A percentile compares a stretch with the other conserved stretches of the same genome.
Conservation (phyloP, 2,113 vertebrate species). For the Elachura formosa region DNA sequence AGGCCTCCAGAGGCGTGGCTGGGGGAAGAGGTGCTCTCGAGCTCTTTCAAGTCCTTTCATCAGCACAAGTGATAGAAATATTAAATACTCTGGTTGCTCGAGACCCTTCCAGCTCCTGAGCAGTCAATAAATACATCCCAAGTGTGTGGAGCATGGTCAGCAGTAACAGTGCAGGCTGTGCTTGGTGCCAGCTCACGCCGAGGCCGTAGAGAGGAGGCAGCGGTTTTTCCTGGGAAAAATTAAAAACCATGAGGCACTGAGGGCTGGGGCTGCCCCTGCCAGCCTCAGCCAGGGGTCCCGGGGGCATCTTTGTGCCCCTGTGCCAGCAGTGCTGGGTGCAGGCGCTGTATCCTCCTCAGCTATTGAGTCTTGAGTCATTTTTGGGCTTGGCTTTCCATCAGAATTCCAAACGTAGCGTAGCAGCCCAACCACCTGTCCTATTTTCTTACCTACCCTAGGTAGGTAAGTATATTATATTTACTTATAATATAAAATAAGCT, state of each 20-base stretch:
- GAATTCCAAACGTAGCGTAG: neutral
- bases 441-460: neutral
- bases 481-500: neutral
- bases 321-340: neutral
- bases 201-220: constrained; percentile 70
- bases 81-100: neutral
- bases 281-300: neutral
- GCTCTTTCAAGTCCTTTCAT: neutral
- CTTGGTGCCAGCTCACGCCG: constrained; percentile 49
- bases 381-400: neutral
- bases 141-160: neutral
- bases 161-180: neutral
- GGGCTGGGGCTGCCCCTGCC: neutral
- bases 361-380: fast-evolving
- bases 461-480: too few relatives aligned
- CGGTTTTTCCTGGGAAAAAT: constrained; percentile 65
- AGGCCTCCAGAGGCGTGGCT: neutral
- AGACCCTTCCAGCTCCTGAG: neutral
- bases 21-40: neutral
- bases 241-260: neutral
- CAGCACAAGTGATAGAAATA: neutral
- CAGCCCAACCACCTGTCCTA: fast-evolving
- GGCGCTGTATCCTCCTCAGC: fast-evolving
- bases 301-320: fast-evolving
- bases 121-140: constrained; percentile 52